Percentiles rank a stretch among this genome's conserved stretches.
Conservation (phyloP, 2,888 invertebrate species). For the Oligia latruncula region DNA sequence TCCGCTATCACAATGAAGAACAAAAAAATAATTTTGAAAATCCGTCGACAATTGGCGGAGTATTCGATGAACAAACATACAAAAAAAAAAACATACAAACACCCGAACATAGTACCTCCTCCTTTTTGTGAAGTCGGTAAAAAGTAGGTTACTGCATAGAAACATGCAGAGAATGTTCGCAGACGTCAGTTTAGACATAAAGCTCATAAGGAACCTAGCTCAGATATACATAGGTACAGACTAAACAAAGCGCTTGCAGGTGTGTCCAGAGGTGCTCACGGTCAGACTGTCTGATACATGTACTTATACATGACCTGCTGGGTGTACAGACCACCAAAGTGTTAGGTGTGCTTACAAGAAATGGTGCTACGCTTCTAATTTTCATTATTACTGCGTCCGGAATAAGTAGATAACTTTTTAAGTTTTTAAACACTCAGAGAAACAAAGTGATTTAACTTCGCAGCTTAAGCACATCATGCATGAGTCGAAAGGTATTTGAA, state of each 20-base stretch:
- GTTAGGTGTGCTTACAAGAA: background rate
- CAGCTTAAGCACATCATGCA: background rate
- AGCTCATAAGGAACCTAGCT: constrained; percentile 44
- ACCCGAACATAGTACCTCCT: too few relatives aligned
- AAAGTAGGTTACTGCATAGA: background rate
- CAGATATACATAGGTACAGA: constrained; percentile 57
- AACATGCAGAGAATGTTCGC: constrained; percentile 25
- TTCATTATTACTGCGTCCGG: background rate
- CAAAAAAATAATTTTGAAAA: too few relatives aligned
- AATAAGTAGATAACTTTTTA: background rate
- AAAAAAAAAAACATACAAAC: too few relatives aligned
- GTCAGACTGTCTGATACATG: constrained; percentile 68
- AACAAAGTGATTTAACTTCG: background rate
- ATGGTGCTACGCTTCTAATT: background rate
- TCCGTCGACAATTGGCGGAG: too few relatives aligned
- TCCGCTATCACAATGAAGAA: background rate
- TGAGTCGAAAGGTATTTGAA: constrained; percentile 4
- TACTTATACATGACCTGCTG: constrained; percentile 45
- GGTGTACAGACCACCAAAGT: constrained; percentile 9
- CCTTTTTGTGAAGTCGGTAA: background rate
- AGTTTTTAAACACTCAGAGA: background rate
- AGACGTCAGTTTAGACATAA: constrained; percentile 30
- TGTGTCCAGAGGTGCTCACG: constrained; percentile 64
- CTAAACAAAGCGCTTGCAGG: constrained; percentile 61
- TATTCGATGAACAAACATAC: too few relatives aligned